Conservation (phyloP, 2,888 invertebrate species). For the Sarcophaga caerulescens region DNA sequence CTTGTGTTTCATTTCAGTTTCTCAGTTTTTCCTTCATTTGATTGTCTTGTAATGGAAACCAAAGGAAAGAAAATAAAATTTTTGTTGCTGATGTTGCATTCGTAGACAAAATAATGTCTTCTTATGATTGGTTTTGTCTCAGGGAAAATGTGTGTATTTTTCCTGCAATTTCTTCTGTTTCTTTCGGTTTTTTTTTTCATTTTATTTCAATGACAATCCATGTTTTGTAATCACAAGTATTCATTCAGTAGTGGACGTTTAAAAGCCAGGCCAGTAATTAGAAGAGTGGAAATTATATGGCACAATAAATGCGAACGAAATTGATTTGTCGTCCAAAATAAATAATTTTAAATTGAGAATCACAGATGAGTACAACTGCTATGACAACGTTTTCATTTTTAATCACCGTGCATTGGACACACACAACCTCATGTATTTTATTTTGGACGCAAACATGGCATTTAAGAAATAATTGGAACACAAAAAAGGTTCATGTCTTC, state of each 20-base stretch:
- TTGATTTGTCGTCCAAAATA: neutral
- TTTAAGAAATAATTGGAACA: too few relatives aligned
- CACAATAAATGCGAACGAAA: slow-evolving; percentile 17
- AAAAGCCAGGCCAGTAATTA: slow-evolving; percentile 55
- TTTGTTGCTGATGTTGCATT: slow-evolving; percentile 65
- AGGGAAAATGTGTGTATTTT: slow-evolving; percentile 11
- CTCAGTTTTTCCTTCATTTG: slow-evolving; percentile 46
- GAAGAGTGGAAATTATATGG: slow-evolving; percentile 21
- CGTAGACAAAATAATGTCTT: slow-evolving; percentile 62
- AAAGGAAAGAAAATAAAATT: neutral
- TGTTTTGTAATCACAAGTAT: neutral
- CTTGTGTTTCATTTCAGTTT: slow-evolving; percentile 11
- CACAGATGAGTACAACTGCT: neutral
- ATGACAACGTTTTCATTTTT: too few relatives aligned
- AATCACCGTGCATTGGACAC: too few relatives aligned
- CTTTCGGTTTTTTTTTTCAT: neutral
- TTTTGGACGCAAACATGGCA: too few relatives aligned
- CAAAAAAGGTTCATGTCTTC: too few relatives aligned
- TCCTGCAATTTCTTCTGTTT: neutral
- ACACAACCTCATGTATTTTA: too few relatives aligned
- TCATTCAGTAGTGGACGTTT: slow-evolving; percentile 18
- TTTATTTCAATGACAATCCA: neutral
- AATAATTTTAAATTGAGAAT: neutral
- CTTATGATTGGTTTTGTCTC: slow-evolving; percentile 65
- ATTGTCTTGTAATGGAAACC: slow-evolving; percentile 6